phyloP scores from a whole-genome alignment of 2,888 invertebrate species.

The Orchesella flavescens region DNA sequence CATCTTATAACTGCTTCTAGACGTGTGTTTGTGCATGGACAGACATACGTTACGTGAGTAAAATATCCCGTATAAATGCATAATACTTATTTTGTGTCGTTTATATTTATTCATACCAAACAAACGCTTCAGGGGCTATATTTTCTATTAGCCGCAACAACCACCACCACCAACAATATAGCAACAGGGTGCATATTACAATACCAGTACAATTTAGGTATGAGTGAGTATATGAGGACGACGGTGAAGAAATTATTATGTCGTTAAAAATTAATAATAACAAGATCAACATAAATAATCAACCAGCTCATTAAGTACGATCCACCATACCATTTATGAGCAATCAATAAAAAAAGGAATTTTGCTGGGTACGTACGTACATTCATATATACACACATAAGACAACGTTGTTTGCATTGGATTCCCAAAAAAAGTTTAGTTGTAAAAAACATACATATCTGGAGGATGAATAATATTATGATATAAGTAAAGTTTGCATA shows the following conservation, averaged over 20 bases:
- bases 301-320: neutral
- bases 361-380: no score
- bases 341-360: no score
- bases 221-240: neutral
- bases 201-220: no score
- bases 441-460: neutral
- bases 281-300: constrained; percentile 19
- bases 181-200: neutral
- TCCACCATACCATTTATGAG: no score
- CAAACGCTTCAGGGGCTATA: neutral
- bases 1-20: constrained; percentile 26
- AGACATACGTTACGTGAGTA: neutral
- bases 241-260: constrained; percentile 11
- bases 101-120: no score
- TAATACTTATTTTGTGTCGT: no score
- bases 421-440: no score
- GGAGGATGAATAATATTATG: neutral
- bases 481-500: neutral
- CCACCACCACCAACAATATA: neutral
- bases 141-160: neutral
- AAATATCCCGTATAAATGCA: no score
- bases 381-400: no score
- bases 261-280: constrained; percentile 33
- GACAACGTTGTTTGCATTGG: no score
- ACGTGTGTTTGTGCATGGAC: constrained; percentile 15